Percentiles rank a stretch among this genome's conserved stretches.
Evolutionary conservation across 2,888 invertebrate genomes (phyloP).

Genomic region (Metalampra italica): DNA sequence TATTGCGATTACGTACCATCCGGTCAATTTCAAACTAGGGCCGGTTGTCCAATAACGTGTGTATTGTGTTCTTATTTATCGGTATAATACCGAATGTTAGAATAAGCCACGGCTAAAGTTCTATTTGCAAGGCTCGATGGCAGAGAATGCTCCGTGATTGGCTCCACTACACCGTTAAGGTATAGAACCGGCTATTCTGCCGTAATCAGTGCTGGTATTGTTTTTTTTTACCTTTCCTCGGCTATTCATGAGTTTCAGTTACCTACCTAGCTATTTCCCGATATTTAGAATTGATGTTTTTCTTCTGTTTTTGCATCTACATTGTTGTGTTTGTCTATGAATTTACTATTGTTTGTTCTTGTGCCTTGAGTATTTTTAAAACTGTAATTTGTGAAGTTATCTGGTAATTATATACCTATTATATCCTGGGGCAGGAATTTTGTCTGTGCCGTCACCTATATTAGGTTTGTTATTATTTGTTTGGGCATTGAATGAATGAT

Average conservation of each 20-base stretch:
- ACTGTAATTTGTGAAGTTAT: no score
- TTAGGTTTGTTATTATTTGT: no score
- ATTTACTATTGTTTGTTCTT: not conserved
- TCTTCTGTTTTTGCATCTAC: no score
- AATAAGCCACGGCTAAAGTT: conserved; percentile 16
- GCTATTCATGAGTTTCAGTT: not conserved
- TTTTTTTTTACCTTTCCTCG: conserved; percentile 26
- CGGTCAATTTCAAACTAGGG: no score
- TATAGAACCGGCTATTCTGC: conserved; percentile 34
- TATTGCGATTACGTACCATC: no score
- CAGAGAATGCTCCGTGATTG: conserved; percentile 43
- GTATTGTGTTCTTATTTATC: not conserved
- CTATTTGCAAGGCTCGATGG: conserved; percentile 40
- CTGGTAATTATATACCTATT: no score
- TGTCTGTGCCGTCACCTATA: no score
- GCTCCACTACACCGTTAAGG: conserved; percentile 34
- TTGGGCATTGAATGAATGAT: no score
- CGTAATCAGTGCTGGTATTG: conserved; percentile 45
- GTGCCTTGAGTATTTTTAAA: no score
- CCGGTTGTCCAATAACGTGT: not conserved
- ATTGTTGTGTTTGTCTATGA: not conserved
- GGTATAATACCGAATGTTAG: not conserved
- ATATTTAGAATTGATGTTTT: not conserved
- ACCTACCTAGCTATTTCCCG: not conserved
- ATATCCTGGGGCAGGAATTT: no score